Percentiles rank a stretch among this genome's conserved stretches.
These are phyloP conservation scores for Drosophila recens DNA, from an alignment of 2,888 invertebrate species.

Conservation along the genomic window DNA sequence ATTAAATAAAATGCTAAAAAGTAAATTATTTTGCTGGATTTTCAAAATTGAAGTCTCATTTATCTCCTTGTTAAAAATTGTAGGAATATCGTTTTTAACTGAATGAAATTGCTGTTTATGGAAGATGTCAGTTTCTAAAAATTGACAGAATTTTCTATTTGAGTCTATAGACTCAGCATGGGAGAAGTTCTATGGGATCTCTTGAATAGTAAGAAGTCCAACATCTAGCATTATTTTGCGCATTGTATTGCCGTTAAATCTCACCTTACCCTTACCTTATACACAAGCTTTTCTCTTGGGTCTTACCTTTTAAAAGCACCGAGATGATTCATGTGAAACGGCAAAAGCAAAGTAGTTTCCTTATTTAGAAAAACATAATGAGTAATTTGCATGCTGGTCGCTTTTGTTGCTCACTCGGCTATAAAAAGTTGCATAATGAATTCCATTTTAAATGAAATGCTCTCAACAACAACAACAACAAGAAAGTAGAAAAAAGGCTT, in stretches of 20 bases:
- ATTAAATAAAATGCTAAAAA: no score
- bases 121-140: no score
- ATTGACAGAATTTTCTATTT: no score
- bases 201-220: no score
- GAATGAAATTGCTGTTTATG: no score
- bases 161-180: no score
- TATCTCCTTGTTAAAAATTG: no score
- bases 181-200: no score
- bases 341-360: conserved; percentile 19
- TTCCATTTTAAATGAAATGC: conserved; percentile 46
- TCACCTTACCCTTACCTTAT: neutral
- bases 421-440: conserved; percentile 40
- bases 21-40: no score
- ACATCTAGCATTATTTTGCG: neutral
- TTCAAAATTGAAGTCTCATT: no score
- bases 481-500: conserved; percentile 24
- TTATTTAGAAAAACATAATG: conserved; percentile 36
- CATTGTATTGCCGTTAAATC: no score
- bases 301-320: neutral
- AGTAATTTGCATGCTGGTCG: conserved; percentile 29
- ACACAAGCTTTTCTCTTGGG: neutral
- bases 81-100: no score
- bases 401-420: conserved; percentile 8
- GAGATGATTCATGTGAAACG: conserved; percentile 10
- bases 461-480: conserved; percentile 29